Conservation (phyloP, 2,113 vertebrate species). For the Mormyrus iriodes region DNA sequence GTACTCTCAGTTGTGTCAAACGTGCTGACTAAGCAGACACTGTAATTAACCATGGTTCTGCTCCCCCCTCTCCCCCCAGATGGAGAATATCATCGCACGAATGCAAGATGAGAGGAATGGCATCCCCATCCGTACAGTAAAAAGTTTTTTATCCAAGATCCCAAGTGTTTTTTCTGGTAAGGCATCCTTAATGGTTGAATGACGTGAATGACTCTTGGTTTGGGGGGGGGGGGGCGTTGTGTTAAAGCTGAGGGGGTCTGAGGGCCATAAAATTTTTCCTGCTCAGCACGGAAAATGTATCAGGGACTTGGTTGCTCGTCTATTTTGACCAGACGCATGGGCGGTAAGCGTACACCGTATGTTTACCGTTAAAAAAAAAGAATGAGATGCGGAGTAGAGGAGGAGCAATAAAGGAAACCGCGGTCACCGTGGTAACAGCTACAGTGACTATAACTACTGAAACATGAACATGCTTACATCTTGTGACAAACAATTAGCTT, state of each 20-base stretch:
- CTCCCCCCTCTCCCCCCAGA: slow-evolving; percentile 46
- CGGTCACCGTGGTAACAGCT: not conserved
- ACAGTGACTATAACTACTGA: not conserved
- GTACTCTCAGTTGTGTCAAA: not conserved
- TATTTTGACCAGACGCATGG: not conserved
- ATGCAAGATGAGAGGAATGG: slow-evolving; percentile 84
- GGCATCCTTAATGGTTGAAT: slow-evolving; percentile 20
- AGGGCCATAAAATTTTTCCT: not conserved
- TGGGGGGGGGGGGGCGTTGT: not conserved
- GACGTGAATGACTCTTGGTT: not conserved
- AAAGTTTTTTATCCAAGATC: slow-evolving; percentile 84
- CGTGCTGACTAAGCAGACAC: not conserved
- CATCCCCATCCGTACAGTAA: slow-evolving; percentile 80
- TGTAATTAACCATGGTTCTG: not conserved
- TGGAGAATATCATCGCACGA: slow-evolving; percentile 79
- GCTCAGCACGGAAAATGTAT: not conserved
- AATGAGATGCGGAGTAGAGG: not conserved
- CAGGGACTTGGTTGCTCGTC: not conserved
- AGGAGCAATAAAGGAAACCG: not conserved
- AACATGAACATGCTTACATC: not conserved
- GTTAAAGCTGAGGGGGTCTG: not conserved
- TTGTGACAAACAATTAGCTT: not conserved
- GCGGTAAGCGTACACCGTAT: not conserved
- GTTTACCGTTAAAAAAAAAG: not conserved
- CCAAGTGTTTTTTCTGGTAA: slow-evolving; percentile 83